These are phyloP conservation scores for Erethizon dorsatum DNA, from an alignment of 2,797 vertebrate genomes.

Conservation along the genomic window DNA sequence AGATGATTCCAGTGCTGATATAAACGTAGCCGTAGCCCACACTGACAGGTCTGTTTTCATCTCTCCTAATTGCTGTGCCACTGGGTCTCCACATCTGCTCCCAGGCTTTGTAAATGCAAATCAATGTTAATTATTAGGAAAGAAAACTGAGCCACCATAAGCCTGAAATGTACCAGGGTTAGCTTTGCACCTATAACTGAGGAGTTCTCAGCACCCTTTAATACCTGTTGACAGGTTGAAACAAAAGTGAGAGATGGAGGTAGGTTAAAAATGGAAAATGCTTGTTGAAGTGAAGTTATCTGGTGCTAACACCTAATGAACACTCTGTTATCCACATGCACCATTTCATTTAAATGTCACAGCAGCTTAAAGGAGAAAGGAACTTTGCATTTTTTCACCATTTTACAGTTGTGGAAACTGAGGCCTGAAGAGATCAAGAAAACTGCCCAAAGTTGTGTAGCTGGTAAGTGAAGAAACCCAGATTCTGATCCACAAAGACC, in stretches of 20 bases:
- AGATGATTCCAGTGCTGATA: constrained; percentile 69
- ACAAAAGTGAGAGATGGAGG: background rate
- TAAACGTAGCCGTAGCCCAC: constrained; percentile 83
- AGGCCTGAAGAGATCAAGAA: background rate
- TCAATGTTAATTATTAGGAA: constrained; percentile 68
- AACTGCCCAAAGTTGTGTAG: background rate
- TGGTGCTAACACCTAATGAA: background rate
- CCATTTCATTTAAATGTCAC: background rate
- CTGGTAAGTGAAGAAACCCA: background rate
- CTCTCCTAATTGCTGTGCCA: constrained; percentile 86
- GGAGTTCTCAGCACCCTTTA: background rate
- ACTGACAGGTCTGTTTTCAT: constrained; percentile 86
- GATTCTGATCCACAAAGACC: background rate
- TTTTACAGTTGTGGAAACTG: background rate
- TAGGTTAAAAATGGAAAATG: background rate
- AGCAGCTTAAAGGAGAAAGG: background rate
- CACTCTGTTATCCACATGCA: fast-evolving
- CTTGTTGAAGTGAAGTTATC: background rate
- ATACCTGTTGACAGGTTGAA: background rate
- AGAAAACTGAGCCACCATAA: constrained; percentile 48
- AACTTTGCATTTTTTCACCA: background rate
- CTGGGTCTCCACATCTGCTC: constrained; percentile 84
- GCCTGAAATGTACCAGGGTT: background rate
- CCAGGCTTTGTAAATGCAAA: constrained; percentile 82
- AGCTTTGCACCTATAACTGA: background rate